Base-by-base conservation (phyloP, 2,113 vertebrate genomes). In the Athene cunicularia region DNA sequence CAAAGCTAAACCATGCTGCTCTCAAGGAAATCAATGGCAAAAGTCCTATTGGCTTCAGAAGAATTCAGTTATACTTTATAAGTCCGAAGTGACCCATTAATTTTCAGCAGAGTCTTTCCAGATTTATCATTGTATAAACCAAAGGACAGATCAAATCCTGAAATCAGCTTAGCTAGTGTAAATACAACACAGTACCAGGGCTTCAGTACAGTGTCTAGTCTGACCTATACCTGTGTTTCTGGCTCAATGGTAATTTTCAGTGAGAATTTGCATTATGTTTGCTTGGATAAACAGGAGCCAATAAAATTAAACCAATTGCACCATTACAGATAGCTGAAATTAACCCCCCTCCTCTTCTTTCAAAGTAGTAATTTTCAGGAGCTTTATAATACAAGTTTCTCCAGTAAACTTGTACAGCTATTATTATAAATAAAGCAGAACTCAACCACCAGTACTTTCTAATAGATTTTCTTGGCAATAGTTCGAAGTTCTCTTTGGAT, bases 391-490 rank as follows among this genome's bases (percentile, higher is more conserved):
- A n/a, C 43, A 56, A 71, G 49, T 59, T 92, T 26, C 17, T 86
- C 52, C 39, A 87, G 52, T 55, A 95, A 97, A 95, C 47, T 41
- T 5, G 3, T 45, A 90, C 30, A 83, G 62, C 60, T 63, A 81
- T 7, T 73, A 39, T 45, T 32, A 35, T 62, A 76, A 97, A 88
- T 84, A 81, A 92, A 87, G 71, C 26, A 90, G 49, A 90, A 83
- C 52, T 97, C 87, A 86, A 92, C 14, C 62, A 59, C 35, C 17
- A 86, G 43, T 27, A 39, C 22, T 67, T 95, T 82, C 68, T 77
- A 75, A 94, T 17, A 66, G 68, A 75, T 73, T 90, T 90, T 93
- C 92, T 93, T 97, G 84, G 86, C 95, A 94, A 91, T 59, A n/a
- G 64, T 84, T 80, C 6, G 5, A 94, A 70, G 53, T 58, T 73